Evolutionary conservation across 1,140 invertebrate genomes (phyloP), one percentile per base, ranked within the genome.

Genomic region (Chymomyza costata): DNA sequence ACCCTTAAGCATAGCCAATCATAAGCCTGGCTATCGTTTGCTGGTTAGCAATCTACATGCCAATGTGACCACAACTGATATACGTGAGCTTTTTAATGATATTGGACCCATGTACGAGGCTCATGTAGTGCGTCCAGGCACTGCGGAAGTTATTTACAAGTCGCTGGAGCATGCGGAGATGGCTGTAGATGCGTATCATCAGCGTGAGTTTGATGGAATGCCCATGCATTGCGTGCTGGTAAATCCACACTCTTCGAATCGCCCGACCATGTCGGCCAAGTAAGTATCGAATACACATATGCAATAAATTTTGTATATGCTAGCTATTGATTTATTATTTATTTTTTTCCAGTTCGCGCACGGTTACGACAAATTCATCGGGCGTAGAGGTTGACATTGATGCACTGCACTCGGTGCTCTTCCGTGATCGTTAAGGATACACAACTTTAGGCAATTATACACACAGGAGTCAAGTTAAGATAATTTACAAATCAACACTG

Each of bases 1-100:
- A 19, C 58, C 71, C 3, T 18, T 67, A 6, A 37, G 50, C 2
- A 32, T 34, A 34, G 58, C 34, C 1, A 78, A 80, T 34, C 71
- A 47, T 25, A 78, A 80, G 48, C 44, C 57, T 7, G 93, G 93
- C 53, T 93, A 91, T 74, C 88, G 93, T 70, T 93, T 95, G 69
- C 90, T 94, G 54, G 94, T 97, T 0, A 95, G 94, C 46, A 97
- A 97, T 88, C 89, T 97, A 37, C 92, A 95, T 65, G 87, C 89
- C 1, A 92, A 91, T 64, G 95, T 97, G 0, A 95, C 93, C 3
- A 93, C 93, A 59, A 92, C 94, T 68, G 95, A 97, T 86, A 95
- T 97, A 59, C 91, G 94, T 90, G 96, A 98, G 87, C 87, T 98
- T 37, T 97, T 97, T 88, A 94, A 94, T 78, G 95, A 96, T 80